Base-by-base conservation (phyloP, 2,113 vertebrate genomes). In the Hoplias malabaricus region DNA sequence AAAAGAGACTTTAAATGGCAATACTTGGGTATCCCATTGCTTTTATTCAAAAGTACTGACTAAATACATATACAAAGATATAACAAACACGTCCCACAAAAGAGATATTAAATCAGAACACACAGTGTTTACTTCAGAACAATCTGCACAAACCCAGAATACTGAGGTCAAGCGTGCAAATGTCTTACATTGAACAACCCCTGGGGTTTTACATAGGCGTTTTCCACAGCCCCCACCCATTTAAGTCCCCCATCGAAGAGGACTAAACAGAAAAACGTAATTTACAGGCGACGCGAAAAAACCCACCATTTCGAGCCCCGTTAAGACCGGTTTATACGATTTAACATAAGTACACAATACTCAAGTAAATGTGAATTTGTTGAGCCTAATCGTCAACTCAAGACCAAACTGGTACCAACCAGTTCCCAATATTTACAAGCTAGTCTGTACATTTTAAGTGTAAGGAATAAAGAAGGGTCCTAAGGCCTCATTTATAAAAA, bases 171-270 rank as follows among this genome's bases (percentile, higher is more conserved):
- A 10, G 38, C 23, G 84, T 88, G 93, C 92, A 92, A 85, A 90
- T 90, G 16, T 79, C 43, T 88, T 84, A 90, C 84, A 77, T 53
- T 87, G 29, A 84, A 67, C 89, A 90, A 92, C 91, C 93, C 92
- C 36, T 85, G 67, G 92, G 91, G 89, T 92, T 92, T 93, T 92
- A 92, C 92, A 57, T 84, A 87, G 90, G 90, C 89, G 82, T 92
- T 90, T 92, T 90, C 82, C 84, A 77, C 82, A 82, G 86, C 91
- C 91, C 89, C 83, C 87, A 25, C 80, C 85, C 83, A 91, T 84
- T 90, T 83, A 90, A 87, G 86, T 90, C 85, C 59, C n/a, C 79
- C 34, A 8, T 10, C 48, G 48, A 71, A 19, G 59, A 85, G 80
- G 89, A 91, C 88, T 91, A 91, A 92, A 92, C 91, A 86, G 82